Conservation (phyloP, 2,113 vertebrate species). For the Petrocephalus zakoni region DNA sequence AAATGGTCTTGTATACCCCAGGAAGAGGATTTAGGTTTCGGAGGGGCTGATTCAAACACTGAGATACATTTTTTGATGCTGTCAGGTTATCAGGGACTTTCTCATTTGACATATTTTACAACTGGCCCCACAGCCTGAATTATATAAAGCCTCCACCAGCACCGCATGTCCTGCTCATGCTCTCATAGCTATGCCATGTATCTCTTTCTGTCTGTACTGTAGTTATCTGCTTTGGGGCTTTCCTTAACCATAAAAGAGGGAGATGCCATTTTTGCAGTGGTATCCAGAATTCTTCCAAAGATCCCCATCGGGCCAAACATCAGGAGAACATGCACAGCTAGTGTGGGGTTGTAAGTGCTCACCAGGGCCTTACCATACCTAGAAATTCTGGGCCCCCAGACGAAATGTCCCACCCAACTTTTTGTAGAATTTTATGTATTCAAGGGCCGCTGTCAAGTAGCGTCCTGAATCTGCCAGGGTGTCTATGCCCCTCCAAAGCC, state of each 20-base stretch:
- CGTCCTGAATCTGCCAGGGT: background rate
- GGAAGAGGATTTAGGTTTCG: background rate
- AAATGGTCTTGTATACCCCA: slow-evolving; percentile 23
- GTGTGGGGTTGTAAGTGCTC: too few relatives aligned
- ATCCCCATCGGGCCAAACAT: background rate
- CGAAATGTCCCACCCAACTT: background rate
- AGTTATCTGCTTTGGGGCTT: background rate
- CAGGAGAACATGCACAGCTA: background rate
- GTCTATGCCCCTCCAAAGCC: background rate
- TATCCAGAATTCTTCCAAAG: background rate
- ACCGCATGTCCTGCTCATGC: background rate
- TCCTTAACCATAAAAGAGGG: background rate
- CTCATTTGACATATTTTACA: slow-evolving; percentile 18
- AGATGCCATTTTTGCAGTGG: background rate
- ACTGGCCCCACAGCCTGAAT: slow-evolving; percentile 14
- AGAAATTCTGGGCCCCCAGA: too few relatives aligned
- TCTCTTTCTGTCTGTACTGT: background rate
- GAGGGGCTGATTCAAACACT: background rate
- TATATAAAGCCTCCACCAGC: background rate
- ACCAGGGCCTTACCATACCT: too few relatives aligned
- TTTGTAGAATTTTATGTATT: background rate
- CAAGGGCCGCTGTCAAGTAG: background rate
- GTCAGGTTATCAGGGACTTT: background rate
- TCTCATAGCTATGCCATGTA: background rate
- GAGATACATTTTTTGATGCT: background rate